Evolutionary conservation across 2,113 vertebrate species (phyloP), one percentile per base, ranked within the genome.

Genomic region (Hemichromis elongatus): DNA sequence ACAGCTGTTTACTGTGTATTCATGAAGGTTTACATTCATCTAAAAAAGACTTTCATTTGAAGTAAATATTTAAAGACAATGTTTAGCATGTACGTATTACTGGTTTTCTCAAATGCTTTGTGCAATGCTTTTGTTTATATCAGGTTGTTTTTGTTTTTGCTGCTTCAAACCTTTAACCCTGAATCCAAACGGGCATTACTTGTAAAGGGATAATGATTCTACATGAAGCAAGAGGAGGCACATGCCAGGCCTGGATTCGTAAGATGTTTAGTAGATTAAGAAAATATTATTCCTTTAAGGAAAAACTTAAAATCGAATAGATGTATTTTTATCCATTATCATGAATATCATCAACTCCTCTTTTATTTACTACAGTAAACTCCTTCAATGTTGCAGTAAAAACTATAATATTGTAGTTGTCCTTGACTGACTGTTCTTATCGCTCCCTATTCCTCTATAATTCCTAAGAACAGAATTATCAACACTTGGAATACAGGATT

Each of bases 381-480:
- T 73, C 66, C 42, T 50, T 26, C 8, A 26, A 7, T 37, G 19
- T 37, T 63, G 59, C 59, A n/a, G 16, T 75, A 0, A 10, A 75
- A 50, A 47, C 9, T 70, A 7, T 14, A 26, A 6, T 24, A 18
- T 50, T 50, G 16, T 28, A 73, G 68, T 4, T 28, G 42, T 75
- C 16, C 26, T 75, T 8, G 16, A 50, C 4, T 50, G 4, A 1
- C 24, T 66, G 11, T 66, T 40, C 50, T 75, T 73, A 63, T 1
- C 33, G 45, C 14, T 73, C 40, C 2, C 0, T 24, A 9, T 11
- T 50, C 24, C 24, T 42, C 28, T 28, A 14, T 28, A 73, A 7
- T 19, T 50, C 24, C 42, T 0, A 47, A 19, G 3, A 75, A 50
- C 11, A 0, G 1, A 75, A 75, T 19, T 19, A 50, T 75, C 9